These are phyloP conservation scores for Coenonympha arcania DNA, from an alignment of 2,888 invertebrate species.

Conservation along the genomic window DNA sequence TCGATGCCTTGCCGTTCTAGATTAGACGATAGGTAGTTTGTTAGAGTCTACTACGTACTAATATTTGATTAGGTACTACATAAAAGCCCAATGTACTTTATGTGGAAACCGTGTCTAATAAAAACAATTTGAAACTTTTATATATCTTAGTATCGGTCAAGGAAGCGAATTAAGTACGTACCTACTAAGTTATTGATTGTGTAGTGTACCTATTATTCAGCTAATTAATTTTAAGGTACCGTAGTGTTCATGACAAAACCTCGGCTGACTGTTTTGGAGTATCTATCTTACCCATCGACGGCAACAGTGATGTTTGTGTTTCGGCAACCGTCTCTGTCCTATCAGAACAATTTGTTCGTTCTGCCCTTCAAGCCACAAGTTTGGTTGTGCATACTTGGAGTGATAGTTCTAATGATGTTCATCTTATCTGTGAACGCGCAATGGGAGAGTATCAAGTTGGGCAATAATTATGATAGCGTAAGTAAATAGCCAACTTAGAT, in stretches of 20 bases:
- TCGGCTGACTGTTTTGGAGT: slow-evolving; percentile 52
- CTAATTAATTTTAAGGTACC: too few relatives aligned
- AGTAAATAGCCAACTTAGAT: slow-evolving; percentile 30
- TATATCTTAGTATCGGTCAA: too few relatives aligned
- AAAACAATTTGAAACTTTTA: too few relatives aligned
- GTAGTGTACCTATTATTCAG: too few relatives aligned
- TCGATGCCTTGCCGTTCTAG: too few relatives aligned
- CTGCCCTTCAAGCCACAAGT: slow-evolving; percentile 76
- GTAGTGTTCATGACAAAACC: slow-evolving; percentile 39
- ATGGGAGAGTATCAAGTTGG: slow-evolving; percentile 46
- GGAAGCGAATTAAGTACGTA: too few relatives aligned
- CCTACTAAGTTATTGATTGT: too few relatives aligned
- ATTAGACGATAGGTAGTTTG: too few relatives aligned
- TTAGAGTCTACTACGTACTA: too few relatives aligned
- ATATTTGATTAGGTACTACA: too few relatives aligned
- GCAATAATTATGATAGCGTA: slow-evolving; percentile 17
- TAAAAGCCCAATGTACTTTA: too few relatives aligned
- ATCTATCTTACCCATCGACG: slow-evolving; percentile 55
- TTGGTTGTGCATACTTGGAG: slow-evolving; percentile 70
- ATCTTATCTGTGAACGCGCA: slow-evolving; percentile 44
- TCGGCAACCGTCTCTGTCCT: slow-evolving; percentile 77
- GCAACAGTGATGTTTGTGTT: slow-evolving; percentile 72
- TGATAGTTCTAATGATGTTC: slow-evolving; percentile 47
- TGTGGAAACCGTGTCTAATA: too few relatives aligned
- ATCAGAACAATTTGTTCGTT: slow-evolving; percentile 77